phyloP scores from a whole-genome alignment of 2,888 invertebrate species.

The Coremacera marginata region DNA sequence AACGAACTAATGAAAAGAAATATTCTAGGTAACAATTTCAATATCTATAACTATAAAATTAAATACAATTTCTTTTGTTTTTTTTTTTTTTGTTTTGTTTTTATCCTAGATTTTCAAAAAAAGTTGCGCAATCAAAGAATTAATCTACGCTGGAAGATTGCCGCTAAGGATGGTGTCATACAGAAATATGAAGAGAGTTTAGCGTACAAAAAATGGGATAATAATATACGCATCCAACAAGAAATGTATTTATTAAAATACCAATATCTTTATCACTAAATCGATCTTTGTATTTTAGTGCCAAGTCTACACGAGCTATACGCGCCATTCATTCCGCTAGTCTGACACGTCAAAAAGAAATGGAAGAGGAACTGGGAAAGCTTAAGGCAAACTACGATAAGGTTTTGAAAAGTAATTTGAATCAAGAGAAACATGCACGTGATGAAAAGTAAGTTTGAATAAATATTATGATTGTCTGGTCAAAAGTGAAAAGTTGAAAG shows the following conservation, averaged over 20 bases:
- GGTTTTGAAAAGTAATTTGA: slow-evolving; percentile 50
- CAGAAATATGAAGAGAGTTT: slow-evolving; percentile 56
- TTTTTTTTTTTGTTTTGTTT: not conserved
- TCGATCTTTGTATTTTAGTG: slow-evolving; percentile 48
- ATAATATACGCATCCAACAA: slow-evolving; percentile 54
- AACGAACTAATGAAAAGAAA: slow-evolving; percentile 49
- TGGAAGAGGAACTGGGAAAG: slow-evolving; percentile 53
- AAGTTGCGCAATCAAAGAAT: slow-evolving; percentile 52
- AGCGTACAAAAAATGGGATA: slow-evolving; percentile 55
- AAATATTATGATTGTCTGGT: slow-evolving; percentile 50
- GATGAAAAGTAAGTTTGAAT: slow-evolving; percentile 63
- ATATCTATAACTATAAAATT: no score
- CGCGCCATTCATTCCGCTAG: slow-evolving; percentile 52
- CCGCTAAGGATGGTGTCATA: slow-evolving; percentile 53
- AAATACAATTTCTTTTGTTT: no score
- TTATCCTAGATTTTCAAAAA: slow-evolving; percentile 46
- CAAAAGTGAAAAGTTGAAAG: not conserved
- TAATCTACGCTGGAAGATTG: slow-evolving; percentile 54
- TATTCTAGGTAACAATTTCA: slow-evolving; percentile 44
- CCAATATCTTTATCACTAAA: not conserved
- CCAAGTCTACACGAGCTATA: slow-evolving; percentile 51
- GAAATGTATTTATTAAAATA: slow-evolving; percentile 52
- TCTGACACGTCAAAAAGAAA: slow-evolving; percentile 51
- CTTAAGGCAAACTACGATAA: slow-evolving; percentile 48
- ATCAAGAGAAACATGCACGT: slow-evolving; percentile 54